These are phyloP conservation scores for Chrysaora quinquecirrha DNA, from an alignment of 30 jellyfish, hydroid and myxozoan genomes.

Conservation along the genomic window DNA sequence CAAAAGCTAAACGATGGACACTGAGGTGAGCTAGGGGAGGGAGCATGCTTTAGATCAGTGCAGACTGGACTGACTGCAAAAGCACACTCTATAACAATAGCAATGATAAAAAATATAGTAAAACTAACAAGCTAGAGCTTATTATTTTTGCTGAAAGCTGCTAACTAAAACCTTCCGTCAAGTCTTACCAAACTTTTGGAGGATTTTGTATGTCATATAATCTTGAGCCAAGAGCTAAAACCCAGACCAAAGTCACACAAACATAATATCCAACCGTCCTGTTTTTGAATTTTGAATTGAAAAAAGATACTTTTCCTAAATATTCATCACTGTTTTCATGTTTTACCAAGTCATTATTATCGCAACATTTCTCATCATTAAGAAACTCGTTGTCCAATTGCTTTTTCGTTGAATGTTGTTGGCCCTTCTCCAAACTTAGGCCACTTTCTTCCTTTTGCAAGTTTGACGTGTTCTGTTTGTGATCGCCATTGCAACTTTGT, in stretches of 20 bases:
- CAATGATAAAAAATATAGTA: too few relatives aligned
- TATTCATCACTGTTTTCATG: not conserved
- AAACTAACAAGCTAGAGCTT: too few relatives aligned
- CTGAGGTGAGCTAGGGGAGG: too few relatives aligned
- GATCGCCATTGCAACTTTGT: not conserved
- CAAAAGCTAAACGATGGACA: too few relatives aligned
- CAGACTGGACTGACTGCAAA: too few relatives aligned
- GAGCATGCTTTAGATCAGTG: too few relatives aligned
- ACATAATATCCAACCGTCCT: constrained; percentile 7
- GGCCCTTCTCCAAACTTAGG: too few relatives aligned
- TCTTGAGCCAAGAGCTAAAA: constrained; percentile 60
- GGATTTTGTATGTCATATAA: constrained; percentile 77
- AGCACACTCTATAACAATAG: too few relatives aligned
- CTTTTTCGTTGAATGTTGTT: too few relatives aligned
- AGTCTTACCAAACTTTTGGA: constrained; percentile 84
- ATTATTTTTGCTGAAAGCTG: too few relatives aligned
- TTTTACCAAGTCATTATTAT: not conserved
- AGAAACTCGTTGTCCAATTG: too few relatives aligned
- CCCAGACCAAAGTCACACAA: constrained; percentile 42
- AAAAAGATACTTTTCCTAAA: not conserved
- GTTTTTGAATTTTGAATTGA: not conserved
- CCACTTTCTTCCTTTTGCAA: not conserved
- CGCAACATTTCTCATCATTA: not conserved
- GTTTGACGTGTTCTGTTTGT: not conserved
- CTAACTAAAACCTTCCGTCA: too few relatives aligned